Percentiles rank a stretch among this genome's conserved stretches.
Conservation (phyloP, 2,113 vertebrate genomes). For the Rhombomys opimus region DNA sequence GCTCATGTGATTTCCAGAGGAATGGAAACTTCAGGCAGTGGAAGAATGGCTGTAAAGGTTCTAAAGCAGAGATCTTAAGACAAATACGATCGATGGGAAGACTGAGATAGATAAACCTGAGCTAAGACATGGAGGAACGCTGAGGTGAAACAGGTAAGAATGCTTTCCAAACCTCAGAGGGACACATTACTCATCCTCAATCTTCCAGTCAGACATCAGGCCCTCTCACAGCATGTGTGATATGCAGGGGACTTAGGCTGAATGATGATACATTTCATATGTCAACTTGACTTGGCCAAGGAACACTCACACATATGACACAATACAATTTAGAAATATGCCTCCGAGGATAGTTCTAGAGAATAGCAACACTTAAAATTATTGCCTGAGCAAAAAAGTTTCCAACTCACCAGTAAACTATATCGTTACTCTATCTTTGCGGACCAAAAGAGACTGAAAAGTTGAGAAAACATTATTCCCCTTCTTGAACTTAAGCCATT, state of each 20-base stretch:
- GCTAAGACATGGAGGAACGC: fast-evolving
- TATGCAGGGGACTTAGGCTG: fast-evolving
- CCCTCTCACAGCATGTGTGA: fast-evolving
- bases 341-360: not conserved
- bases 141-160: not conserved
- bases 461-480: not conserved
- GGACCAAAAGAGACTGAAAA: not conserved
- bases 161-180: not conserved
- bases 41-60: fast-evolving
- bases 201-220: not conserved
- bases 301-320: not conserved
- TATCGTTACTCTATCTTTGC: no score
- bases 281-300: not conserved
- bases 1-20: not conserved
- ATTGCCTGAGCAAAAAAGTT: not conserved
- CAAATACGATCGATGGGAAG: not conserved
- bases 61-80: not conserved
- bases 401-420: not conserved
- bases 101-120: not conserved
- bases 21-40: not conserved
- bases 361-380: not conserved
- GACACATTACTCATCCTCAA: not conserved
- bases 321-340: not conserved
- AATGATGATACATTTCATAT: not conserved
- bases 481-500: not conserved